Evolutionary conservation across 2,888 invertebrate species (phyloP).

Genomic region (Nemurella pictetii): DNA sequence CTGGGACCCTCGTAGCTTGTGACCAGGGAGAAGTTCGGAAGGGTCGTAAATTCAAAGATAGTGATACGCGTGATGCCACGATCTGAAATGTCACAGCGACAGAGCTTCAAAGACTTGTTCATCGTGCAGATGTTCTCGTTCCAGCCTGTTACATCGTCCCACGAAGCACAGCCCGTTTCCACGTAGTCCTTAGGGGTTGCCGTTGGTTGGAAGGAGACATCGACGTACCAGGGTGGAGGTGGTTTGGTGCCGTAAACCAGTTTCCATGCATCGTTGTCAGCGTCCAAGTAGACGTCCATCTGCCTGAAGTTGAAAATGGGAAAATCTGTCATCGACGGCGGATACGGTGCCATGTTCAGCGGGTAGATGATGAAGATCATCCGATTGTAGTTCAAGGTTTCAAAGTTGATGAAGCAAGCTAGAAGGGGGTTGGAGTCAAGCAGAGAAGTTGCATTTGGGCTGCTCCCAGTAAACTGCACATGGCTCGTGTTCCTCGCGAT

Average conservation of each 20-base stretch:
- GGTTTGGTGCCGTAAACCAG: background rate
- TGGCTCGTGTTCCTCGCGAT: background rate
- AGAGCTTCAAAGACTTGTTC: background rate
- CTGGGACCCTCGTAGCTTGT: background rate
- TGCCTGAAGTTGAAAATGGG: background rate
- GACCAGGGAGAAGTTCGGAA: background rate
- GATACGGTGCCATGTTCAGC: background rate
- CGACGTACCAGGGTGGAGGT: background rate
- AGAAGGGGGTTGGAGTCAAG: too few species aligned
- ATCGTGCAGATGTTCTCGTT: background rate
- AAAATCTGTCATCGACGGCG: background rate
- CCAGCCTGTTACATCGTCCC: background rate
- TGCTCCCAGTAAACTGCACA: too few species aligned
- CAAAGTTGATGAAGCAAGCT: too few species aligned
- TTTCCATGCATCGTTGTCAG: too few species aligned
- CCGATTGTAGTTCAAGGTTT: too few species aligned
- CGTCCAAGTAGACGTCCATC: background rate
- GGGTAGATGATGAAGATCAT: background rate
- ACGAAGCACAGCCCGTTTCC: background rate
- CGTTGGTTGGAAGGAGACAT: background rate
- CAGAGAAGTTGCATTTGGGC: too few species aligned
- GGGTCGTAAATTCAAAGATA: background rate
- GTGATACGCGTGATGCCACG: background rate
- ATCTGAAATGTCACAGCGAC: background rate
- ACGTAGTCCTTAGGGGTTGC: background rate